Evolutionary conservation across 2,797 vertebrate species (phyloP).

Genomic region (Labeo calbasu): DNA sequence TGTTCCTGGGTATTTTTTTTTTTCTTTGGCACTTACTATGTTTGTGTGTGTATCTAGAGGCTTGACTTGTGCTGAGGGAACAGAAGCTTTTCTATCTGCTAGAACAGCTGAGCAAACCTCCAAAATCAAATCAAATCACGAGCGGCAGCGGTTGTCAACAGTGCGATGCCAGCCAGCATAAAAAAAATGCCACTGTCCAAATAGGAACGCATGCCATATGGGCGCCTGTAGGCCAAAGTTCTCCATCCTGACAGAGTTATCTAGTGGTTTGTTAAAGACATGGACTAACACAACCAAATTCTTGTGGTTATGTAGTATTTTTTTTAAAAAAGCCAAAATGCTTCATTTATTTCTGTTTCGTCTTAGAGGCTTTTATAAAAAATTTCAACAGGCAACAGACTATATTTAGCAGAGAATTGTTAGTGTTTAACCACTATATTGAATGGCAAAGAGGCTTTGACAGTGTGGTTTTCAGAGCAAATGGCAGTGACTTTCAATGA

Average conservation of each 20-base stretch:
- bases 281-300: slow-evolving; percentile 14
- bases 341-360: not conserved
- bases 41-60: slow-evolving; percentile 18
- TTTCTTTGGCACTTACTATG: slow-evolving; percentile 20
- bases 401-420: slow-evolving; percentile 35
- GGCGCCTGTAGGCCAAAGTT: slow-evolving; percentile 19
- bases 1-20: slow-evolving; percentile 34
- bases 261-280: slow-evolving; percentile 27
- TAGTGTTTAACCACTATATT: slow-evolving; percentile 38
- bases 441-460: slow-evolving; percentile 34
- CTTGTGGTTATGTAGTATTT: slow-evolving; percentile 3
- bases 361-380: slow-evolving; percentile 3
- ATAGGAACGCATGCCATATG: not conserved
- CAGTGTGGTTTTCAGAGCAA: slow-evolving; percentile 46
- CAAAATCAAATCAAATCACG: slow-evolving; percentile 27
- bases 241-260: slow-evolving; percentile 17
- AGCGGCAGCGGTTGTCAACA: slow-evolving; percentile 26
- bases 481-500: slow-evolving; percentile 36
- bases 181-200: slow-evolving; percentile 38
- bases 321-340: no score
- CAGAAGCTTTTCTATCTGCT: slow-evolving; percentile 17
- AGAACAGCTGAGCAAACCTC: slow-evolving; percentile 19
- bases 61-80: slow-evolving; percentile 8
- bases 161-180: slow-evolving; percentile 16
- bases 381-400: slow-evolving; percentile 20